phyloP scores from a whole-genome alignment of 2,797 vertebrate genomes.

The Pagetopsis macropterus region DNA sequence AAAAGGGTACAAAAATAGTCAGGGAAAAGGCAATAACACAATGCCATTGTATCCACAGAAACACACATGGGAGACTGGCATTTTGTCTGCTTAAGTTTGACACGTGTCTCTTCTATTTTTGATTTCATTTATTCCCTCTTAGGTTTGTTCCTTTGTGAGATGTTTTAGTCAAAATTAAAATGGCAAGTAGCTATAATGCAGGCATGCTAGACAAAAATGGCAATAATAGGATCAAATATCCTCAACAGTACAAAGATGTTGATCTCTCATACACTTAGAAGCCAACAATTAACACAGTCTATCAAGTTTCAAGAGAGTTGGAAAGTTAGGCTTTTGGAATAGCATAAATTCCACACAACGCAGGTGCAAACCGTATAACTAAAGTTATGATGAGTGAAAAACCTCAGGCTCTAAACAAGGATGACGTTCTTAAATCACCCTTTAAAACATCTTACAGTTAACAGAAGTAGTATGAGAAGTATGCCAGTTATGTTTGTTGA shows the following conservation, averaged over 20 bases:
- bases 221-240: conserved; percentile 16
- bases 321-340: conserved; percentile 33
- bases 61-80: conserved; percentile 34
- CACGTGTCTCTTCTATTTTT: conserved; percentile 9
- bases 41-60: conserved; percentile 53
- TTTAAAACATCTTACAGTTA: conserved; percentile 8
- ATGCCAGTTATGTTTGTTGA: background rate
- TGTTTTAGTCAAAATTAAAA: background rate
- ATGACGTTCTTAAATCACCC: background rate
- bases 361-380: conserved; percentile 49
- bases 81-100: conserved; percentile 13
- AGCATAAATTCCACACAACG: conserved; percentile 52
- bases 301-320: conserved; percentile 51
- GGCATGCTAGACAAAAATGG: background rate
- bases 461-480: background rate
- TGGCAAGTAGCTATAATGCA: background rate
- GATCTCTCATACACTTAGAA: conserved; percentile 25
- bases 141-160: background rate
- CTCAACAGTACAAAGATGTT: conserved; percentile 14
- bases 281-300: conserved; percentile 42
- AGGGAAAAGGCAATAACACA: conserved; percentile 44
- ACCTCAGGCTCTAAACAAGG: background rate
- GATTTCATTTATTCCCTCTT: background rate
- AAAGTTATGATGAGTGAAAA: conserved; percentile 2
- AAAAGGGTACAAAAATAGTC: conserved; percentile 63